These are phyloP conservation scores for Shinisaurus crocodilurus DNA, from an alignment of 2,113 vertebrate genomes.

Conservation along the genomic window DNA sequence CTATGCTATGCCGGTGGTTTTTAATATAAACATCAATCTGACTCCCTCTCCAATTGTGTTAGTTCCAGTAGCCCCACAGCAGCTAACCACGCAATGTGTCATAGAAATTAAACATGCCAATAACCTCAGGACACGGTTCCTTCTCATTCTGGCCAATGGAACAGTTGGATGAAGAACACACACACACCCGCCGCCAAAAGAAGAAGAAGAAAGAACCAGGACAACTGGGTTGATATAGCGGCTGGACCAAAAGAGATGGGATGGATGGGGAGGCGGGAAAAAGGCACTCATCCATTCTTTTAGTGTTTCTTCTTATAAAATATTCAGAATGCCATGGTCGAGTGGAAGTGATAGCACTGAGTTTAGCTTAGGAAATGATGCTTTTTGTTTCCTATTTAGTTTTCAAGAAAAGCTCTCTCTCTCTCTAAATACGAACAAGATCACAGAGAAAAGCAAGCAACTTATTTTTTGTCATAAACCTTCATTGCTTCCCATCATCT, in stretches of 20 bases:
- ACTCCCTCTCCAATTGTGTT: not conserved
- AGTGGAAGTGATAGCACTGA: not conserved
- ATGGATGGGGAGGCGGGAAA: not conserved
- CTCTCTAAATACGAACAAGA: not conserved
- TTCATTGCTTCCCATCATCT: not conserved
- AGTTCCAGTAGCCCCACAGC: conserved; percentile 24
- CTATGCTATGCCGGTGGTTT: conserved; percentile 27
- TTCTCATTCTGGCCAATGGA: not conserved
- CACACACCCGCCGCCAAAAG: too few relatives aligned
- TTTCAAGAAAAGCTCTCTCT: conserved; percentile 6
- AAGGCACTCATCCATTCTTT: conserved; percentile 1
- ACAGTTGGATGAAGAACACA: not conserved
- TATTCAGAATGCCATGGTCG: conserved; percentile 16
- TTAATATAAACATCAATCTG: conserved; percentile 45
- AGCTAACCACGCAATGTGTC: conserved; percentile 41
- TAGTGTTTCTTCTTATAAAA: not conserved
- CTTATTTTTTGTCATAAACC: not conserved
- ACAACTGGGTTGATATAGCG: conserved; percentile 10
- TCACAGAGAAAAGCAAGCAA: not conserved
- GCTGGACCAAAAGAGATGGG: conserved; percentile 25
- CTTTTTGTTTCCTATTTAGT: not conserved
- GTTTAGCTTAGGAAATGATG: not conserved
- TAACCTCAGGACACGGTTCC: conserved; percentile 35
- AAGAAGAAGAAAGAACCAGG: not conserved
- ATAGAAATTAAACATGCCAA: conserved; percentile 36